These are phyloP conservation scores for Potamarius usumacintae DNA, from an alignment of 2,113 vertebrate genomes.

Conservation along the genomic window DNA sequence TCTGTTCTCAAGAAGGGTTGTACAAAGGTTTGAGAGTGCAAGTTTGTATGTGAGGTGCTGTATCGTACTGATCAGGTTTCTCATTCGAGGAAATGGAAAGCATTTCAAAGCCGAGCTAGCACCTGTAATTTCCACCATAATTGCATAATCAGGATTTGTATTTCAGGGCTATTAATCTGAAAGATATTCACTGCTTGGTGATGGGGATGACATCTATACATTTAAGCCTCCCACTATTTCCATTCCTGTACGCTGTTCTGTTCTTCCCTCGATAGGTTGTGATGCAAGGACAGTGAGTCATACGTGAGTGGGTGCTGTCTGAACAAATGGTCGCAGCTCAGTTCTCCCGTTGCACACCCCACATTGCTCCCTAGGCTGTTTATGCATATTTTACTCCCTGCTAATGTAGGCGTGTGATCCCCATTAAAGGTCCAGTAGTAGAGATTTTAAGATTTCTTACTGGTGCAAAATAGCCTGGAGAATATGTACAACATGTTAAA, in stretches of 20 bases:
- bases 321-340: constrained; percentile 34
- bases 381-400: not conserved
- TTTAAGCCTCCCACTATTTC: constrained; percentile 19
- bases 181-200: constrained; percentile 4
- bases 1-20: not conserved
- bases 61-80: not conserved
- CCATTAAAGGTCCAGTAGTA: not conserved
- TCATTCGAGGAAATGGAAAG: not conserved
- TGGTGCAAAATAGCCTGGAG: not conserved
- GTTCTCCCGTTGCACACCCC: not conserved
- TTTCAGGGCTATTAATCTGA: constrained; percentile 4
- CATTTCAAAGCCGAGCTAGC: not conserved
- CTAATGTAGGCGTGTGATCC: not conserved
- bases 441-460: not conserved
- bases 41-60: not conserved
- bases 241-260: constrained; percentile 2
- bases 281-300: constrained; percentile 42
- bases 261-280: constrained; percentile 17
- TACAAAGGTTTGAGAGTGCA: not conserved
- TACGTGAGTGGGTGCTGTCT: constrained; percentile 32
- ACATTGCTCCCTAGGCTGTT: not conserved
- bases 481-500: not conserved
- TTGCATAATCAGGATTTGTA: not conserved
- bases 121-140: not conserved
- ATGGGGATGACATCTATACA: constrained; percentile 15